These are phyloP conservation scores for Chrysocyon brachyurus DNA, from an alignment of 2,797 vertebrate genomes.

Conservation along the genomic window DNA sequence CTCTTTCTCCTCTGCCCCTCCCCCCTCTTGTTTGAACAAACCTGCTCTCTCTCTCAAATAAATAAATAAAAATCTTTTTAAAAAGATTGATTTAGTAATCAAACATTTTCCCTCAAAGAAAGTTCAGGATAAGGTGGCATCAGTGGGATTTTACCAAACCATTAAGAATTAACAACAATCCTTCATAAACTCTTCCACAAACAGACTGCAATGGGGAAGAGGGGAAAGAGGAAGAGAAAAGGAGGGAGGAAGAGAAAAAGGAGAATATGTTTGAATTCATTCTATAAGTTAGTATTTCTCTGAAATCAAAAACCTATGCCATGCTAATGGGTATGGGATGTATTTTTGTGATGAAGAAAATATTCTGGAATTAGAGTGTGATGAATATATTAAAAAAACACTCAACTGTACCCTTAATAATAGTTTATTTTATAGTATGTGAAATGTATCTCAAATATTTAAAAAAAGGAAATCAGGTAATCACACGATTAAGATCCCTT, in stretches of 20 bases:
- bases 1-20: not conserved
- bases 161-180: not conserved
- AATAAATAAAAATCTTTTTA: not conserved
- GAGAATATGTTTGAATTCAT: not conserved
- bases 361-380: not conserved
- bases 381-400: not conserved
- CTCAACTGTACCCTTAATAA: not conserved
- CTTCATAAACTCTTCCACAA: not conserved
- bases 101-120: not conserved
- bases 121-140: not conserved
- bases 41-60: not conserved
- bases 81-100: not conserved
- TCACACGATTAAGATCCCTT: not conserved
- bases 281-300: not conserved
- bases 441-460: not conserved
- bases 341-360: not conserved
- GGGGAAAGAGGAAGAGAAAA: not conserved
- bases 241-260: not conserved
- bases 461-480: not conserved
- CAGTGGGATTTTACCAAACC: not conserved
- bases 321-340: not conserved
- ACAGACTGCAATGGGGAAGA: not conserved
- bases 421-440: not conserved
- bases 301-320: not conserved
- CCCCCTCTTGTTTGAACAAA: not conserved